Conservation (phyloP, 2,888 invertebrate species). For the Synanthedon tipuliformis region DNA sequence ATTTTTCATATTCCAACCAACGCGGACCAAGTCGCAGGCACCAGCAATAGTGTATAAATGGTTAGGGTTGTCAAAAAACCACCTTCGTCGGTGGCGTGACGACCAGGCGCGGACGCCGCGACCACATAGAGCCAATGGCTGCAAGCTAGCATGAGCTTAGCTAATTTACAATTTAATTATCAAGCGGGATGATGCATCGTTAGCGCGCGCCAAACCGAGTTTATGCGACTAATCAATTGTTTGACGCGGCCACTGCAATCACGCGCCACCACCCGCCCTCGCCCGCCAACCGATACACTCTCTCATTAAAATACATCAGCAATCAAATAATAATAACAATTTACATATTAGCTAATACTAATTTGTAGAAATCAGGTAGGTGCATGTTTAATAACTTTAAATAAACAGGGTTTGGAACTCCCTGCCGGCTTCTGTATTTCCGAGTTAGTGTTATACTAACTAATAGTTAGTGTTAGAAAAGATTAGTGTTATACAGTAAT, state of each 20-base stretch:
- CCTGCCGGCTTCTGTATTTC: no score
- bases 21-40: no score
- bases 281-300: slow-evolving; percentile 8
- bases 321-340: background rate
- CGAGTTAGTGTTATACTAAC: no score
- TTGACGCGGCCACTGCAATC: slow-evolving; percentile 68
- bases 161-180: slow-evolving; percentile 70
- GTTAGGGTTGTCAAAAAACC: background rate
- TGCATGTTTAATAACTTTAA: no score
- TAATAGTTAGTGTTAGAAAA: no score
- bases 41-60: no score
- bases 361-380: no score
- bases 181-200: slow-evolving; percentile 67
- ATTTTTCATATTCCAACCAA: no score
- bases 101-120: background rate
- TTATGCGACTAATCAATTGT: slow-evolving; percentile 71
- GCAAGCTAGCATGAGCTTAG: slow-evolving; percentile 26
- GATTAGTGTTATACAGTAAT: no score
- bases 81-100: background rate
- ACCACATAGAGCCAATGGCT: background rate
- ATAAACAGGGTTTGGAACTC: no score
- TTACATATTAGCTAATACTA: no score
- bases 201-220: slow-evolving; percentile 68
- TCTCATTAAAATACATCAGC: background rate
- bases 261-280: slow-evolving; percentile 29